These are phyloP conservation scores for Aleiodes leptofemur DNA, from an alignment of 2,888 invertebrate genomes.

Conservation along the genomic window DNA sequence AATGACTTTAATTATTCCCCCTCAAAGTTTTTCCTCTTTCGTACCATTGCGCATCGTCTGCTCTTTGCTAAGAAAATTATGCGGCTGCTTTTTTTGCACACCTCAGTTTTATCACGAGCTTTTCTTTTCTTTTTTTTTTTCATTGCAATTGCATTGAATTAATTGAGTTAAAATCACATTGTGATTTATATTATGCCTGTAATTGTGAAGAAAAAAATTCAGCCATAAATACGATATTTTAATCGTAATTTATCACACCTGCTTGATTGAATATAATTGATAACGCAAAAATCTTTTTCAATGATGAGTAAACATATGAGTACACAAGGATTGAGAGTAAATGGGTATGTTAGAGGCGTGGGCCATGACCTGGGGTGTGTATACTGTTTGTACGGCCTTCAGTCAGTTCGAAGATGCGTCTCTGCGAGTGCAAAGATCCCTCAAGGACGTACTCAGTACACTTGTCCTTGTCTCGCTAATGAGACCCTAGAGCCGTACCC, in stretches of 20 bases:
- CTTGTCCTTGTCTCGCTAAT: constrained; percentile 71
- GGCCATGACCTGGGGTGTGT: constrained; percentile 68
- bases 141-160: neutral
- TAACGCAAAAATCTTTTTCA: neutral
- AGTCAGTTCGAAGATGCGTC: constrained; percentile 64
- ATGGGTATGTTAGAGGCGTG: constrained; percentile 48
- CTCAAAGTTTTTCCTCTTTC: neutral
- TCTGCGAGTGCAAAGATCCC: constrained; percentile 72
- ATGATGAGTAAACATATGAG: neutral
- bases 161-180: constrained; percentile 20
- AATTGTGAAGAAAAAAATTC: too few species aligned
- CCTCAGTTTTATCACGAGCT: constrained; percentile 11
- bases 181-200: too few species aligned
- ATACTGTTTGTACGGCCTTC: constrained; percentile 66
- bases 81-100: constrained; percentile 2
- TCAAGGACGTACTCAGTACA: constrained; percentile 67
- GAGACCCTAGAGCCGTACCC: constrained; percentile 58
- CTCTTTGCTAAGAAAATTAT: constrained; percentile 9
- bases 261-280: neutral
- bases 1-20: constrained; percentile 24
- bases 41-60: neutral
- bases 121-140: neutral
- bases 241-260: neutral
- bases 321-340: constrained; percentile 2
- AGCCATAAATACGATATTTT: too few species aligned